Base-by-base conservation (phyloP, 2,888 invertebrate species). In the Rhopalosiphum nymphaeae region DNA sequence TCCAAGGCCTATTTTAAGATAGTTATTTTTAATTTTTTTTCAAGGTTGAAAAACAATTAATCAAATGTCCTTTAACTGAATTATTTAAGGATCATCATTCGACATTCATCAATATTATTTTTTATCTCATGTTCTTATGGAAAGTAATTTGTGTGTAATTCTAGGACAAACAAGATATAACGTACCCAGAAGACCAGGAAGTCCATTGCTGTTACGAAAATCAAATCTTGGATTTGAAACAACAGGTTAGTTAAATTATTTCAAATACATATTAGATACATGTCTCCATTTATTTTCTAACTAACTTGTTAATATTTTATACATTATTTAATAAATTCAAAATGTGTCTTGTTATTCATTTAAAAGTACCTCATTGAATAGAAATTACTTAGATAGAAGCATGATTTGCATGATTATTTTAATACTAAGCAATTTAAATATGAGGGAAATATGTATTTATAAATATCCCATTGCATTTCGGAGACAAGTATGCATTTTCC, bases 211-310 rank as follows among this genome's bases (percentile, higher is more conserved):
- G 94, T 94, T 91, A 91, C 94, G 94, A 94, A 87, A 86, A 94
- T 87, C 94, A 94, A 91, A 85, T 94, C 86, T 42, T 94, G 94
- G 94, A 94, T 91, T 94, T 94, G 91, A 94, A 94, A 94, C 90
- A 94, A 94, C 94, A 94, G 94, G 94, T 94, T 46, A 53, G 67
- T 91, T 94, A 49, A 56, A 88, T 90, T 85, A 3, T 84, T 89
- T 57, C 5, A 16, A 36, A 57, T 85, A 49, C 3, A 26, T 49
- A 86, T 5, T 88, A 88, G 21, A 36, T 93, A 93, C 88, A 89
- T 78, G 92, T 93, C 92, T 93, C 92, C 92, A 93, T 93, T 93
- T 93, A 42, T 42, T 67, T 61, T 86, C 36, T 46, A 61, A 57
- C 16, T 36, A 67, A 36, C 9, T 49, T n/a, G 61, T 91, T n/a